These are phyloP conservation scores for Clitarchus hookeri DNA, from an alignment of 2,888 invertebrate genomes.

Conservation along the genomic window DNA sequence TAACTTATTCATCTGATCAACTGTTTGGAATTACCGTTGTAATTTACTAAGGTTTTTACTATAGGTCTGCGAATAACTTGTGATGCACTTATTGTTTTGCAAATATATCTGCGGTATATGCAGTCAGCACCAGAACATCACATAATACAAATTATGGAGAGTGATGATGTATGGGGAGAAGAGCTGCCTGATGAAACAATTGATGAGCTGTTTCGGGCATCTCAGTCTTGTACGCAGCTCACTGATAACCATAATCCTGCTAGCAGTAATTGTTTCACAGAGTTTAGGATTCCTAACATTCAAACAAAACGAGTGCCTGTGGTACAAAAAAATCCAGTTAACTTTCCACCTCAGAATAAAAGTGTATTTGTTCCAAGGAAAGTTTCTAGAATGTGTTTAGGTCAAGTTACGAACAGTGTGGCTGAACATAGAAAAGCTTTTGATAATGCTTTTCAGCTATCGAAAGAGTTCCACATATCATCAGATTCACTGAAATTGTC, in stretches of 20 bases:
- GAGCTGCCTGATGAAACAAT: conserved; percentile 16
- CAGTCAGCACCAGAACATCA: background rate
- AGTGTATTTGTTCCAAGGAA: background rate
- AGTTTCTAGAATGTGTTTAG: background rate
- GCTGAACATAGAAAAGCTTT: background rate
- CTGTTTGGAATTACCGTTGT: too few species aligned
- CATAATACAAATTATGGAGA: background rate
- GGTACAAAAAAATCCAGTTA: background rate
- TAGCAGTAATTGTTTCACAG: background rate
- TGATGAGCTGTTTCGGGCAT: conserved; percentile 15
- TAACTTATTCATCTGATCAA: too few species aligned
- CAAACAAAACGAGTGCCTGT: background rate
- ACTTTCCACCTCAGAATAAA: background rate
- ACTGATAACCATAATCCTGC: background rate
- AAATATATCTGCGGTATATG: background rate
- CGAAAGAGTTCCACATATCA: background rate
- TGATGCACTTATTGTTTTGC: background rate
- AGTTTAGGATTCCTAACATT: conserved; percentile 1
- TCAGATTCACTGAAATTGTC: conserved; percentile 19
- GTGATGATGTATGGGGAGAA: conserved; percentile 20
- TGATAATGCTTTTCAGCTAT: background rate
- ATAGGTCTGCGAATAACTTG: too few species aligned
- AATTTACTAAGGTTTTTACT: too few species aligned
- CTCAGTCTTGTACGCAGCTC: conserved; percentile 10
- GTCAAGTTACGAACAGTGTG: background rate